A percentile compares a stretch with the other conserved stretches of the same genome.
These are phyloP conservation scores for Drosophila pegasa DNA, from an alignment of 2,888 invertebrate species.

Conservation along the genomic window DNA sequence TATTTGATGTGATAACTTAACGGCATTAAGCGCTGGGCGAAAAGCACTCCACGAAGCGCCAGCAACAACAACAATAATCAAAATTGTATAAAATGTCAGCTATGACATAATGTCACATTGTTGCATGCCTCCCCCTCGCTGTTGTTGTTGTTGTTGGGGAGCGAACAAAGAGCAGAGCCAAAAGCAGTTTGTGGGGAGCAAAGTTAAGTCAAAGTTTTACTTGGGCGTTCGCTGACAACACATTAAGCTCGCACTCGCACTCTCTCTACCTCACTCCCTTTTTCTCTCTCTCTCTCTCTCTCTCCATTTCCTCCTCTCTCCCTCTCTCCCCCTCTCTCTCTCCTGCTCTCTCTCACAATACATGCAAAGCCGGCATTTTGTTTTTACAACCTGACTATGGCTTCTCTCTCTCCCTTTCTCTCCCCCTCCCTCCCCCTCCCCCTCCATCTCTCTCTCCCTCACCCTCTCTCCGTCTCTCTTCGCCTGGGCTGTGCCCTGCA, in stretches of 20 bases:
- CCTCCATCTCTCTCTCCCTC: conserved; percentile 11
- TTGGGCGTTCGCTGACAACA: conserved; percentile 33
- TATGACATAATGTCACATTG: conserved; percentile 63
- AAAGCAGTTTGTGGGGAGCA: conserved; percentile 8
- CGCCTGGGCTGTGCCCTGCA: conserved; percentile 24
- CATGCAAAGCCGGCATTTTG: conserved; percentile 56
- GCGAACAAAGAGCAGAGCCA: conserved; percentile 19
- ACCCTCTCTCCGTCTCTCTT: too few relatives aligned
- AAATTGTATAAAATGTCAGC: conserved; percentile 38
- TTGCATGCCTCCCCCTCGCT: conserved; percentile 34
- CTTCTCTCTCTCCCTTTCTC: conserved; percentile 11
- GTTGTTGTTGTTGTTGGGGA: conserved; percentile 16
- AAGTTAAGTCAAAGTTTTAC: conserved; percentile 34
- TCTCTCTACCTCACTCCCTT: background rate
- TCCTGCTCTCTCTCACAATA: conserved; percentile 2
- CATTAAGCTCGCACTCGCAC: conserved; percentile 22
- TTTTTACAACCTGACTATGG: conserved; percentile 39
- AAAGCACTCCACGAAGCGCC: conserved; percentile 22
- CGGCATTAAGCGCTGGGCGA: conserved; percentile 14
- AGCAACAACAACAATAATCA: conserved; percentile 31
- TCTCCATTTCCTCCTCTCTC: background rate
- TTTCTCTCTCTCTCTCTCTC: background rate
- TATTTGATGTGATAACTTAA: conserved; percentile 49
- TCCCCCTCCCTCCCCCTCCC: background rate
- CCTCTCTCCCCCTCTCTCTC: background rate